Evolutionary conservation across 2,113 vertebrate genomes (phyloP).

Genomic region (Rhodinocichla rosea): DNA sequence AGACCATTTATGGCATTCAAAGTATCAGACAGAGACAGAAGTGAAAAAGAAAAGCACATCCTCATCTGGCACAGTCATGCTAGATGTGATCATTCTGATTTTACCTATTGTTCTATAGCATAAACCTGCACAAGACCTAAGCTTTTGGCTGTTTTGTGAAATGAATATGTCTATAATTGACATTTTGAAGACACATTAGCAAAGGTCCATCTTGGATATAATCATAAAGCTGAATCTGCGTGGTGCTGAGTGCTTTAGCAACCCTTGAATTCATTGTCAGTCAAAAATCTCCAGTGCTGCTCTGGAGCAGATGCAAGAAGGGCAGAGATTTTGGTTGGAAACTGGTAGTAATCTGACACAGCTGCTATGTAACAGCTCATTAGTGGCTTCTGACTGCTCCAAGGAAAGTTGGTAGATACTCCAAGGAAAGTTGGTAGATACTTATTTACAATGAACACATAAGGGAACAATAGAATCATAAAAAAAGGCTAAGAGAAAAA

Average conservation of each 20-base stretch:
- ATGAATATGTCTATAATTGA: neutral
- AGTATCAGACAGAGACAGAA: neutral
- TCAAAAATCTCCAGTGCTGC: neutral
- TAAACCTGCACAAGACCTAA: neutral
- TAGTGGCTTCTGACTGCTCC: neutral
- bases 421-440: neutral
- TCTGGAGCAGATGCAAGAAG: neutral
- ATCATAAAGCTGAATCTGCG: neutral
- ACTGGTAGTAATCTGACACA: constrained; percentile 1
- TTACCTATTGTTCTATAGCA: neutral
- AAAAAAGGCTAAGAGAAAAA: neutral
- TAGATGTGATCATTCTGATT: neutral
- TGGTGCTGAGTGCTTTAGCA: neutral
- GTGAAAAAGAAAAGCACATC: neutral
- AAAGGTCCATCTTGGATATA: neutral
- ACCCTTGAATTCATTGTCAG: neutral
- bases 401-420: neutral
- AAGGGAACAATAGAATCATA: neutral
- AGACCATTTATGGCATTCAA: neutral
- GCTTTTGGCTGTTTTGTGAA: neutral
- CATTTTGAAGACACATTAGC: neutral
- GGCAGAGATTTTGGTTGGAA: neutral
- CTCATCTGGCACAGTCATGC: neutral
- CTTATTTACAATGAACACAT: neutral
- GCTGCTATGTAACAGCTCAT: neutral